These are phyloP conservation scores for Ginglymostoma cirratum DNA, from an alignment of 2,113 vertebrate species.

Conservation along the genomic window DNA sequence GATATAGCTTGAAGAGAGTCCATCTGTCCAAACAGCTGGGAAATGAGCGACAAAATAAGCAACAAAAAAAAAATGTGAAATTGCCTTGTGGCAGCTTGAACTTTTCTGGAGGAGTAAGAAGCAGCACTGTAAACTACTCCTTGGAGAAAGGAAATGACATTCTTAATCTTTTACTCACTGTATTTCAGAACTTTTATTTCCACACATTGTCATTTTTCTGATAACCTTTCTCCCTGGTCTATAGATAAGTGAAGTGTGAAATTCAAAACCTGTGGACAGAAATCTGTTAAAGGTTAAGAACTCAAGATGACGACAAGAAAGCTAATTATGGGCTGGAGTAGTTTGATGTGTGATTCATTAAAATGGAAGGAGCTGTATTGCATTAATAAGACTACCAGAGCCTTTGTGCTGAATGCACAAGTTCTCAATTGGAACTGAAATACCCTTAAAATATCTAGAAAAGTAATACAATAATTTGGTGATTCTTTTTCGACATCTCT, in stretches of 20 bases:
- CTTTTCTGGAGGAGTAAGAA: not conserved
- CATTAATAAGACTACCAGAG: not conserved
- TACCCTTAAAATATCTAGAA: not conserved
- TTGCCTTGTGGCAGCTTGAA: conserved; percentile 24
- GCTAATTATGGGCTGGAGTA: not conserved
- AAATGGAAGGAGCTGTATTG: not conserved
- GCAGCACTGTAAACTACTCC: not conserved
- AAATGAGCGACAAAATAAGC: not conserved
- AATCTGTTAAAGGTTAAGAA: conserved; percentile 12
- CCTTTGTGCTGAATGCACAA: not conserved
- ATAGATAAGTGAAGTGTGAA: not conserved
- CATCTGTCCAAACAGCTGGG: too few relatives aligned
- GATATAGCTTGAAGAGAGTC: too few relatives aligned
- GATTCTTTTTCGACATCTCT: not conserved
- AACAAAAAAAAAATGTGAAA: not conserved
- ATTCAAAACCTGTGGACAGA: not conserved
- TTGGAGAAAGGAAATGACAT: not conserved
- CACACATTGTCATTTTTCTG: not conserved
- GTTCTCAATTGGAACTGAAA: not conserved
- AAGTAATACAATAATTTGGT: not conserved
- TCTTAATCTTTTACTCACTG: not conserved
- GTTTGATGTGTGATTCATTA: not conserved
- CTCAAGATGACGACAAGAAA: not conserved
- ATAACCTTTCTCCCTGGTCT: not conserved
- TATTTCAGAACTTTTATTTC: conserved; percentile 15